A percentile compares a stretch with the other conserved stretches of the same genome.
Conservation (phyloP, 2,797 vertebrate species). For the Neosalanx taihuensis region DNA sequence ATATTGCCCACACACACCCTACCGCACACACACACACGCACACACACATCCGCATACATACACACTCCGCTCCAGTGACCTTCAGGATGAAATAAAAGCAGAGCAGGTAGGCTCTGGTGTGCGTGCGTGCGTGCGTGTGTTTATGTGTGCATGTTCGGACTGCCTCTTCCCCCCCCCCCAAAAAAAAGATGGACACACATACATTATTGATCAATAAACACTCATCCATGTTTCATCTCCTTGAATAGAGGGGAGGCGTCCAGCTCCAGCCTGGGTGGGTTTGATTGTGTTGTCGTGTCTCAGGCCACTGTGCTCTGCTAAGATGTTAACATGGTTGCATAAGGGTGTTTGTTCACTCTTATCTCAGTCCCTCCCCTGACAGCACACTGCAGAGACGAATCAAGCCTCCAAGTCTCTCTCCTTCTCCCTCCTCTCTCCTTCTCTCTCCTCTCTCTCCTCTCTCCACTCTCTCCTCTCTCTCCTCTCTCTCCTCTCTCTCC, state of each 20-base stretch:
- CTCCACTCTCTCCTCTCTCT: no score
- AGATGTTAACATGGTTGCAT: slow-evolving; percentile 27
- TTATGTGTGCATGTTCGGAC: slow-evolving; percentile 67
- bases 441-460: neutral
- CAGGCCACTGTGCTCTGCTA: slow-evolving; percentile 2
- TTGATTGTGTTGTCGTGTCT: slow-evolving; percentile 35
- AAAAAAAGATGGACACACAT: slow-evolving; percentile 69
- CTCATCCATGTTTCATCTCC: slow-evolving; percentile 68
- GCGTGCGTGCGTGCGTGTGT: slow-evolving; percentile 4
- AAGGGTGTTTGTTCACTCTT: slow-evolving; percentile 34
- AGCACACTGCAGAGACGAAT: slow-evolving; percentile 1
- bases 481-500: no score
- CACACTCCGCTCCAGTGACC: slow-evolving; percentile 60
- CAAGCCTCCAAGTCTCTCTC: neutral
- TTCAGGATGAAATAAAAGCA: slow-evolving; percentile 71
- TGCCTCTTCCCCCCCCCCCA: slow-evolving; percentile 32
- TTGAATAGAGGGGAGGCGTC: slow-evolving; percentile 41
- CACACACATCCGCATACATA: neutral
- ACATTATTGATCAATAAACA: slow-evolving; percentile 76
- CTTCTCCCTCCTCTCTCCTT: neutral
- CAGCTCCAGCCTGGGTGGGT: slow-evolving; percentile 29
- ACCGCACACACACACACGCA: neutral
- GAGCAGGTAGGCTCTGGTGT: slow-evolving; percentile 56
- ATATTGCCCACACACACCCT: neutral
- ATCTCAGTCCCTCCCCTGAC: neutral